Conservation (phyloP, 2,113 vertebrate species). For the Calcarius ornatus region DNA sequence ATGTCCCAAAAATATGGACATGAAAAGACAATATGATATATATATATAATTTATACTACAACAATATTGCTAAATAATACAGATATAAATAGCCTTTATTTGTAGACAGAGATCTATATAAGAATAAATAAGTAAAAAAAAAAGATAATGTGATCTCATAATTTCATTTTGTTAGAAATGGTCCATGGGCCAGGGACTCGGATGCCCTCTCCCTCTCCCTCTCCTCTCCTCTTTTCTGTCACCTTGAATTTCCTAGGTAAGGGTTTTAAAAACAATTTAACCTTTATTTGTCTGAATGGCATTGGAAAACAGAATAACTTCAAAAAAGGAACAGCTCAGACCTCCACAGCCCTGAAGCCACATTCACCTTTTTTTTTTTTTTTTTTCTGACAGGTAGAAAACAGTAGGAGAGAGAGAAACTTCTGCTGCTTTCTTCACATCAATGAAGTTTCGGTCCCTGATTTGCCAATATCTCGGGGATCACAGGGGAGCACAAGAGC, state of each 20-base stretch:
- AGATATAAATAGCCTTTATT: background rate
- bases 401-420: background rate
- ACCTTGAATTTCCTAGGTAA: background rate
- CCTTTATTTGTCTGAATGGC: background rate
- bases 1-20: background rate
- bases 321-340: background rate
- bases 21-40: background rate
- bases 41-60: background rate
- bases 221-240: background rate
- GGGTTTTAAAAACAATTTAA: background rate
- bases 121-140: background rate
- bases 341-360: background rate
- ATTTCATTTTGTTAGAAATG: background rate
- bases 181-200: background rate
- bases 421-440: background rate
- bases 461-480: background rate
- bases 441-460: background rate
- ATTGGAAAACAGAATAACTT: background rate
- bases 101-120: background rate
- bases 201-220: background rate
- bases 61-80: background rate
- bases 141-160: background rate
- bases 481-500: background rate
- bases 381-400: background rate
- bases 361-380: background rate